Base-by-base conservation (phyloP, 2,113 vertebrate species). In the Hippocampus barbouri region DNA sequence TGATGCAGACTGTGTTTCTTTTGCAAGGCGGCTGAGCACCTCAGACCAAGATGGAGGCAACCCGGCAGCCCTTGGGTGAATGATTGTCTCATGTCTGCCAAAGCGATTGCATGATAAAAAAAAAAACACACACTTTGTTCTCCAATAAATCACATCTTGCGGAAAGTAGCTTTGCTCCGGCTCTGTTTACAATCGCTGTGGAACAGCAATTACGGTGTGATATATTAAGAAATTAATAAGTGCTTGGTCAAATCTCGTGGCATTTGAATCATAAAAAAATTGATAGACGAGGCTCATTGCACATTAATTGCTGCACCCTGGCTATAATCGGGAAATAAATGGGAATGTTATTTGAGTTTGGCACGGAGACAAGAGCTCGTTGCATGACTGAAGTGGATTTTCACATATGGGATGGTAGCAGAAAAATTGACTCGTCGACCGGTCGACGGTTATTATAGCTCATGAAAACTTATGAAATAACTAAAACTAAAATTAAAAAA, bases 31-130 rank as follows among this genome's bases (percentile, higher is more conserved):
- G 7, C 56, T 38, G 77, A 76, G 74, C 88, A 89, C 79, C 86
- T 91, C 88, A 84, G 86, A 80, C 86, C 83, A 61, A 63, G 61
- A 49, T 71, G 63, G 56, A 30, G 21, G 72, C 66, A 73, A 61
- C 67, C 45, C 70, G 60, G 80, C 65, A 20, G 76, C 70, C 68
- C 68, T n/a, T 76, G 75, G 78, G 76, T 80, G 72, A 79, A 57
- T 75, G 60, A 81, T 76, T 57, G 34, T 41, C 77, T 68, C 16
- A 16, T 43, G 61, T 25, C 64, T 15, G 60, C 70, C 59, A 81
- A 85, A 74, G 71, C 30, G 66, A 49, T 21, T 21, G 30, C 21
- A 34, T 27, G 41, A 15, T 70, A 47, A 60, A 38, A 77, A 64
- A 62, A 34, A 34, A 0, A 34, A 34, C 4, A 34, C 27, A 53